Evolutionary conservation across 2,797 vertebrate species (phyloP).

Genomic region (Apogon talboti): DNA sequence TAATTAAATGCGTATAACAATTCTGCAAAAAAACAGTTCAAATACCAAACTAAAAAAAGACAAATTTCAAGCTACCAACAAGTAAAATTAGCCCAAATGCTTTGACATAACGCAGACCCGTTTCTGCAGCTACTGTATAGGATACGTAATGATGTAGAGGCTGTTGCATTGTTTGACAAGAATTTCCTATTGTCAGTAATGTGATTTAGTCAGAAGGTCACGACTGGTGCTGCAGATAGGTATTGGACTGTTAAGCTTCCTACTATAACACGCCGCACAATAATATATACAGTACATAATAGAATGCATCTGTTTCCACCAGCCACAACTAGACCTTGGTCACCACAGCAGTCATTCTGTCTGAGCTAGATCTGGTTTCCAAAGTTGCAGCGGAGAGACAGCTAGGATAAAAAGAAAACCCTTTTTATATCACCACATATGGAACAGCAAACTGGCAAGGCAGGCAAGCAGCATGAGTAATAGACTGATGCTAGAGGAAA

Average conservation of each 20-base stretch:
- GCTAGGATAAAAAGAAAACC: conserved; percentile 34
- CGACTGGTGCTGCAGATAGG: conserved; percentile 6
- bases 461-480: conserved; percentile 51
- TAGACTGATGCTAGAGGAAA: conserved; percentile 42
- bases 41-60: background rate
- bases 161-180: conserved; percentile 20
- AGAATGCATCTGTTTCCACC: conserved; percentile 25
- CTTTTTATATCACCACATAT: conserved; percentile 41
- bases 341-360: conserved; percentile 16
- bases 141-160: background rate
- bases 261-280: conserved; percentile 19
- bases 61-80: background rate
- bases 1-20: too few relatives aligned
- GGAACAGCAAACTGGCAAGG: conserved; percentile 54
- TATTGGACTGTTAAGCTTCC: conserved; percentile 20
- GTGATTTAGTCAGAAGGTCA: conserved; percentile 28
- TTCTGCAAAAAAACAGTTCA: too few relatives aligned
- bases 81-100: background rate
- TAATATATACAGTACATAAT: conserved; percentile 27
- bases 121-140: conserved; percentile 4
- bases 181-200: conserved; percentile 15
- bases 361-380: conserved; percentile 43
- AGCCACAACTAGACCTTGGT: conserved; percentile 30
- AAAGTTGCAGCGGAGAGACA: conserved; percentile 40
- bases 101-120: background rate